Evolutionary conservation across 2,888 invertebrate genomes (phyloP), one percentile per base, ranked within the genome.

Genomic region (Lissonota sp.): DNA sequence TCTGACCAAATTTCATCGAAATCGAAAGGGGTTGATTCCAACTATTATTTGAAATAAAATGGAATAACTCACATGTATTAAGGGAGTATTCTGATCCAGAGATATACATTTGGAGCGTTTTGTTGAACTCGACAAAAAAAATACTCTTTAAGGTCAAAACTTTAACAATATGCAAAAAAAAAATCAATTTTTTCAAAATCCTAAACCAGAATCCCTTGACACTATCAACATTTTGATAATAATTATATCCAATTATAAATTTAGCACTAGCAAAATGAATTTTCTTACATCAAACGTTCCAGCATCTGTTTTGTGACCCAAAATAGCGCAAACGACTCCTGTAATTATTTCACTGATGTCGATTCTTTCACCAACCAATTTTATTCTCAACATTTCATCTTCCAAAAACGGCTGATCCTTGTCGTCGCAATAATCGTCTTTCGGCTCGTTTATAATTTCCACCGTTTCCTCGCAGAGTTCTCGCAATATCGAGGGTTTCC

Each of bases 401-500:
- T 99, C 99, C 79, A 99, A 93, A 79, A 97, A 97, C 16, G 98
- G 91, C 86, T 95, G 95, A 92, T 99, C 99, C 16, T 95, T 94
- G 12, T 96, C 96, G 87, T 97, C 96, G 3, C 96, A 96, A 93
- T 96, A 99, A 92, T 97, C 91, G 51, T 92, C 93, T 90, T 94
- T 94, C 6, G 93, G 92, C n/a, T 96, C 95, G 88, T 97, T 97
- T 0, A 96, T 96, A 60, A 96, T 94, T 67, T 98, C 93, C 91
- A 97, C 96, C 89, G 97, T 95, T 90, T 98, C 97, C 92, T 99
- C 98, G 71, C 97, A 97, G 1, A 99, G 94, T 92, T 99, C 98
- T 88, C 97, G 97, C 49, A 99, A 93, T 90, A 99, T 97, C 83
- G 98, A 98, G 0, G 99, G 99, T 92, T 98, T 98, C 82, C 98